These are phyloP conservation scores for Euura lappo DNA, from an alignment of 1,140 invertebrate species.

Conservation along the genomic window DNA sequence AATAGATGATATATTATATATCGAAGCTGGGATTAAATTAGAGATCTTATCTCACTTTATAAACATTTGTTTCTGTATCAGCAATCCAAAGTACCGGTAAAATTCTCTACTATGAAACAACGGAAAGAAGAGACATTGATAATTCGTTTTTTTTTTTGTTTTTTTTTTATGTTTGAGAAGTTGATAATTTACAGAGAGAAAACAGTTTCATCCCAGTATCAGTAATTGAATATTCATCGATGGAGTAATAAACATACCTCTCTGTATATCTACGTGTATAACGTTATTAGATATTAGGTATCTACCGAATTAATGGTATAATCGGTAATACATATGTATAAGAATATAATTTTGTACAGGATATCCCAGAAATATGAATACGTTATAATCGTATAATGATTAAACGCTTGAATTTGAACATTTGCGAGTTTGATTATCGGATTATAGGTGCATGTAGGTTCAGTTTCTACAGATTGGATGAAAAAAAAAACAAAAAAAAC, in stretches of 20 bases:
- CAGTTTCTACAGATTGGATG: no score
- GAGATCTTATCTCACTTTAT: neutral
- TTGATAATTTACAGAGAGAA: no score
- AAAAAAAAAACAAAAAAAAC: no score
- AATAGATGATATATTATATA: neutral
- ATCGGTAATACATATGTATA: slow-evolving; percentile 41
- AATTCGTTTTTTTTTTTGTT: no score
- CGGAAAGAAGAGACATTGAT: neutral
- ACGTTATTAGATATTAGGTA: slow-evolving; percentile 12
- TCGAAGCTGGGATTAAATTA: neutral
- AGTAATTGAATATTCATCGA: no score
- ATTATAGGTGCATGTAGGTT: no score
- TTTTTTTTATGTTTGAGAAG: neutral
- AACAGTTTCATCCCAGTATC: no score
- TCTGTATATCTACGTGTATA: slow-evolving; percentile 13
- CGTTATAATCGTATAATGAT: neutral
- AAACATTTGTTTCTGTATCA: no score
- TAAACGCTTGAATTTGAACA: slow-evolving; percentile 5
- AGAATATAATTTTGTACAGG: slow-evolving; percentile 13
- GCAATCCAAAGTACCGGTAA: no score
- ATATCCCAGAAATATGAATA: neutral
- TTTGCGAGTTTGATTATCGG: neutral
- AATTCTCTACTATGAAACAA: neutral
- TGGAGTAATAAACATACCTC: slow-evolving; percentile 7
- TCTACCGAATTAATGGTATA: slow-evolving; percentile 13